These are phyloP conservation scores for Neoitamus cyanurus DNA, from an alignment of 2,888 invertebrate species.

Conservation along the genomic window DNA sequence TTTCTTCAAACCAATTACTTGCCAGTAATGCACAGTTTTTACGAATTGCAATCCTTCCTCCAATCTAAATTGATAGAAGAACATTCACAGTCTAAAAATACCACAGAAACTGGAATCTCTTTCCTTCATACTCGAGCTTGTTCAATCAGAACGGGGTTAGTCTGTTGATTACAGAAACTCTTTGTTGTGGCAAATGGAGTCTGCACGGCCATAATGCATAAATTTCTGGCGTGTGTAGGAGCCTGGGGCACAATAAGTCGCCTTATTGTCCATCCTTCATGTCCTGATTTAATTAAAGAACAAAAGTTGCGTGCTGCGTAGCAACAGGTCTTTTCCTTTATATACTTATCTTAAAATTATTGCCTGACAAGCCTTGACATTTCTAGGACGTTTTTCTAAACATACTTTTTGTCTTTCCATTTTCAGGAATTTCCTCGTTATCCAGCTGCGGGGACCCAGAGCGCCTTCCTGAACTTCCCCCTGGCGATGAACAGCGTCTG, in stretches of 20 bases:
- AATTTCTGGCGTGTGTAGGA: not conserved
- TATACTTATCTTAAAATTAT: not conserved
- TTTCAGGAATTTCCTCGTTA: constrained; percentile 82
- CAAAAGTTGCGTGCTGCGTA: not conserved
- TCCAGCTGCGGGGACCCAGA: constrained; percentile 84
- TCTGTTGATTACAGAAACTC: not conserved
- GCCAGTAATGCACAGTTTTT: not conserved
- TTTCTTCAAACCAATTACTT: not conserved
- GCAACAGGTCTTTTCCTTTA: not conserved
- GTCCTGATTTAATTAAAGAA: not conserved
- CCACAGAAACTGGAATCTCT: not conserved
- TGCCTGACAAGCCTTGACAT: not conserved
- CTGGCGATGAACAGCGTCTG: constrained; percentile 84
- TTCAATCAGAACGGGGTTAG: not conserved
- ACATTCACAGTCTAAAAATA: not conserved
- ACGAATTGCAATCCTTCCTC: not conserved
- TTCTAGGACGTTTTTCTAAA: not conserved
- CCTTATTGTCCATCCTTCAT: not conserved
- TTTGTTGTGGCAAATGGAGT: not conserved
- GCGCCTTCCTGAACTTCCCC: constrained; percentile 81
- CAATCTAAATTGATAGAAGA: not conserved
- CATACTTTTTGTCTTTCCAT: constrained; percentile 45
- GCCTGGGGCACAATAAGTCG: not conserved
- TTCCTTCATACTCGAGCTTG: not conserved
- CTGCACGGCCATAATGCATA: not conserved